Evolutionary conservation across 2,113 vertebrate genomes (phyloP), one percentile per base, ranked within the genome.

Genomic region (Poecilia latipinna): DNA sequence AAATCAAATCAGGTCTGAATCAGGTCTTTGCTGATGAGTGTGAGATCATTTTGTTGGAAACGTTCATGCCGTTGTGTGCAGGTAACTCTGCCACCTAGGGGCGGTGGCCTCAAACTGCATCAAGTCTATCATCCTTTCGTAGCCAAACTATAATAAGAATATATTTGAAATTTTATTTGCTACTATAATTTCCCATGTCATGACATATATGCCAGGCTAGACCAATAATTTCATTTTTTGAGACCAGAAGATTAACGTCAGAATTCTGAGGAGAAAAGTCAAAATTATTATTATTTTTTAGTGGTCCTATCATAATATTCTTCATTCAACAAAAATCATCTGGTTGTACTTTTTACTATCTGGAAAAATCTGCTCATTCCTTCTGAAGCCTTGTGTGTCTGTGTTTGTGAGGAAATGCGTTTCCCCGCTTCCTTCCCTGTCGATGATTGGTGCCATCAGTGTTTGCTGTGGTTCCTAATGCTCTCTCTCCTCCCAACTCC

Each of bases 401-500:
- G 76, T 72, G 75, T 77, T 29, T 79, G 70, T 75, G 68, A 74
- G 73, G 42, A 68, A 74, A 31, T 78, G 78, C n/a, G 62, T 70
- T 66, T 67, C 32, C 26, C 5, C 5, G 3, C 51, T 57, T n/a
- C 39, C 26, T 60, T 57, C 82, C 78, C 84, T 80, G 76, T 89
- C 75, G 57, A 78, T 70, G 79, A 60, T 70, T 28, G 73, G 75
- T 86, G 86, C 82, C 85, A 79, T 83, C 74, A 24, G 68, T 84
- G 79, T 79, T 84, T 92, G 82, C 77, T 0, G 85, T 92, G 88
- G 91, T 79, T 82, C 84, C 81, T 87, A 79, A 81, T 75, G 70
- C 77, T 26, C 70, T 75, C 68, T 63, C 29, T n/a, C 44, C 77
- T 60, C 48, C 33, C 62, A 65, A 65, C 61, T 31, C 42, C 64